These are phyloP conservation scores for Athetis lepigone DNA, from an alignment of 2,888 invertebrate genomes.

Conservation along the genomic window DNA sequence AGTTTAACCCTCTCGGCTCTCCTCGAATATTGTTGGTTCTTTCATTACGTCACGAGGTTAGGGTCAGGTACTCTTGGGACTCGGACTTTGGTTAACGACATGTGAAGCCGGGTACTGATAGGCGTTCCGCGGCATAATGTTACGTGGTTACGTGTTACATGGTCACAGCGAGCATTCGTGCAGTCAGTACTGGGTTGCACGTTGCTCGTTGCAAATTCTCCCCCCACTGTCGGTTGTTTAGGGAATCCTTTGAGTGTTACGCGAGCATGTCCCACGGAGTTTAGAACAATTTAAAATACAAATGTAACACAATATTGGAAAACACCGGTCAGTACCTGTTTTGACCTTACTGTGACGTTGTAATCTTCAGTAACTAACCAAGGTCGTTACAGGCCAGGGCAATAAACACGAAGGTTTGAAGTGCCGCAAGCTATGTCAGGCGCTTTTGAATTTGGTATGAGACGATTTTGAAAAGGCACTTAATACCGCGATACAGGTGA, in stretches of 20 bases:
- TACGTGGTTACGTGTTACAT: too few relatives aligned
- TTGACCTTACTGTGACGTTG: conserved; percentile 13
- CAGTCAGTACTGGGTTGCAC: too few relatives aligned
- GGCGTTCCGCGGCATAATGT: too few relatives aligned
- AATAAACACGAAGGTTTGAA: conserved; percentile 18
- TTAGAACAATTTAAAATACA: too few relatives aligned
- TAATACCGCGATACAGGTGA: not conserved
- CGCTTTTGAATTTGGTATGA: conserved; percentile 21
- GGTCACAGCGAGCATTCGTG: too few relatives aligned
- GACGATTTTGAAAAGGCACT: conserved; percentile 1
- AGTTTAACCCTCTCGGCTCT: conserved; percentile 31
- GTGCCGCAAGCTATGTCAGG: not conserved
- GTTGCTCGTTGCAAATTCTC: too few relatives aligned
- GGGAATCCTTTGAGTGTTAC: too few relatives aligned
- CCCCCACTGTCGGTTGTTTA: too few relatives aligned
- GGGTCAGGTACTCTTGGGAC: conserved; percentile 27
- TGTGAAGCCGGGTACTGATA: too few relatives aligned
- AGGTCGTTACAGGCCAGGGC: conserved; percentile 4
- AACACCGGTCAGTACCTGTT: too few relatives aligned
- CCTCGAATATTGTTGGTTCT: conserved; percentile 37
- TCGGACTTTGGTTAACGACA: conserved; percentile 22
- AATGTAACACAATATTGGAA: too few relatives aligned
- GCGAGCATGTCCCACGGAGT: too few relatives aligned
- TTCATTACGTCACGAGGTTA: conserved; percentile 36
- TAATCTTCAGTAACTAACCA: conserved; percentile 11